These are phyloP conservation scores for Montipora cactus DNA, from an alignment of 64 coral and sea anemone species.

Conservation along the genomic window DNA sequence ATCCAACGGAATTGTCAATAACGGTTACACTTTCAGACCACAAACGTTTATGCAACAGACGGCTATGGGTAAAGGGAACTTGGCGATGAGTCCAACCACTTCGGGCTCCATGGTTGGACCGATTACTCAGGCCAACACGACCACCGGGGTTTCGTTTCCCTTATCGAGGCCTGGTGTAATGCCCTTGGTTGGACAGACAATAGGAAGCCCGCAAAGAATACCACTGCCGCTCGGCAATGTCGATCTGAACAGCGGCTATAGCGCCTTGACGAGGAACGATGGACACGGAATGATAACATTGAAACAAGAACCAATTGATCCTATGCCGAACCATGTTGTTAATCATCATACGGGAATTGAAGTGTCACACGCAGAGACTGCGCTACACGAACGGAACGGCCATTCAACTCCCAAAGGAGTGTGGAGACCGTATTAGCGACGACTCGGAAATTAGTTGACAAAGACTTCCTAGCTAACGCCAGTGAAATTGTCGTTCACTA, in stretches of 20 bases:
- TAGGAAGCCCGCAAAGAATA: constrained; percentile 80
- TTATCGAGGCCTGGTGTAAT: constrained; percentile 76
- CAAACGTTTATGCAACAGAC: constrained; percentile 87
- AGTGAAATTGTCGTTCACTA: not conserved
- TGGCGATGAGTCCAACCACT: constrained; percentile 78
- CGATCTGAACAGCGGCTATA: constrained; percentile 75
- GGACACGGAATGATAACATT: constrained; percentile 77
- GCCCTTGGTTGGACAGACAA: constrained; percentile 82
- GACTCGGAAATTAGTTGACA: not conserved
- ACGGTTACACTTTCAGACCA: constrained; percentile 81
- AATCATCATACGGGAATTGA: constrained; percentile 79
- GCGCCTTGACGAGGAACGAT: constrained; percentile 69
- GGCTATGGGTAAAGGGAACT: constrained; percentile 84
- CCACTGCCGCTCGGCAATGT: constrained; percentile 62
- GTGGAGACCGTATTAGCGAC: constrained; percentile 86
- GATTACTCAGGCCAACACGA: constrained; percentile 59
- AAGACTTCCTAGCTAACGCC: not conserved
- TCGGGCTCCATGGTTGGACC: constrained; percentile 58
- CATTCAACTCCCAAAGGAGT: constrained; percentile 79
- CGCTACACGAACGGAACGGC: constrained; percentile 84
- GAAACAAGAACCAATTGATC: constrained; percentile 86
- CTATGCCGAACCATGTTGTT: constrained; percentile 74
- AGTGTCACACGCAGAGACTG: constrained; percentile 63
- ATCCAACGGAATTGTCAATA: constrained; percentile 90
- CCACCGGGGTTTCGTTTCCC: constrained; percentile 69